Percentiles rank a stretch among this genome's conserved stretches.
Conservation (phyloP, 2,888 invertebrate species). For the Teleogryllus oceanicus region DNA sequence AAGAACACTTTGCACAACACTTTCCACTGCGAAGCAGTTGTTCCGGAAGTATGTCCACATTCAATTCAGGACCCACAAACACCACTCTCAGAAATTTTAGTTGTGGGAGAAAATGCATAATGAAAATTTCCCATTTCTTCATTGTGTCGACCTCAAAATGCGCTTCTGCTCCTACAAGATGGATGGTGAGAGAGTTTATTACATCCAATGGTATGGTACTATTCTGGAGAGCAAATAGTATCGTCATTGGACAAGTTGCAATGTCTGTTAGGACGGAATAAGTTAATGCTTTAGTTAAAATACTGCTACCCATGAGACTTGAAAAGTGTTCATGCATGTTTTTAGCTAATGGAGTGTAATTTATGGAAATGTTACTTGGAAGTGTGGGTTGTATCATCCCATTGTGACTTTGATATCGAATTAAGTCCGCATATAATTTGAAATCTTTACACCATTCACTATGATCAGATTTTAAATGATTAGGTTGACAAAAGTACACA, state of each 20-base stretch:
- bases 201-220: slow-evolving; percentile 37
- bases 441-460: slow-evolving; percentile 62
- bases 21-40: slow-evolving; percentile 19
- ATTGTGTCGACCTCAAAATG: slow-evolving; percentile 67
- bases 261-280: slow-evolving; percentile 40
- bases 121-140: slow-evolving; percentile 68
- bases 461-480: slow-evolving; percentile 55
- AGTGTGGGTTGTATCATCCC: slow-evolving; percentile 58
- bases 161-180: slow-evolving; percentile 65
- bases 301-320: background rate
- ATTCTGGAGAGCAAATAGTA: slow-evolving; percentile 45
- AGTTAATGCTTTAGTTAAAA: slow-evolving; percentile 20
- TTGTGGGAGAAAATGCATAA: slow-evolving; percentile 61
- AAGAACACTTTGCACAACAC: slow-evolving; percentile 32
- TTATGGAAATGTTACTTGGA: slow-evolving; percentile 51
- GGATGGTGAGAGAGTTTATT: slow-evolving; percentile 46
- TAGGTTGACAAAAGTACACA: slow-evolving; percentile 48
- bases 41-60: background rate
- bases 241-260: slow-evolving; percentile 41
- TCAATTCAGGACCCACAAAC: slow-evolving; percentile 64
- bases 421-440: slow-evolving; percentile 58
- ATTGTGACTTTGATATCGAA: slow-evolving; percentile 57
- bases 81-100: slow-evolving; percentile 56
- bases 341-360: slow-evolving; percentile 37
- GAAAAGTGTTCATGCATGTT: slow-evolving; percentile 32